Percentiles rank a stretch among this genome's conserved stretches.
Evolutionary conservation across 2,113 vertebrate species (phyloP).

Genomic region (Cricetomys ansorgei): DNA sequence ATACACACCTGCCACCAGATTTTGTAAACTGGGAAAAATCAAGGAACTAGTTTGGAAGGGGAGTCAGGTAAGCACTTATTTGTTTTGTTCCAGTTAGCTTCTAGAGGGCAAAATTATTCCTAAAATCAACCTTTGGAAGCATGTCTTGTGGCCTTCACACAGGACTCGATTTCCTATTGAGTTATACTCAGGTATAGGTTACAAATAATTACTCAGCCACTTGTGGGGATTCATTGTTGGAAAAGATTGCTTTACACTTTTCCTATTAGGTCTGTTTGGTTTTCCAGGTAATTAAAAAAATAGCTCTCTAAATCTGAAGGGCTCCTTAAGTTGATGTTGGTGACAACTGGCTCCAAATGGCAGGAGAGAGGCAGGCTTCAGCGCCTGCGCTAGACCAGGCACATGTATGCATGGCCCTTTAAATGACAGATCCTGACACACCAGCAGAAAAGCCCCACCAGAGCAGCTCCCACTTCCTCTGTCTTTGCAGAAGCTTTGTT

Average conservation of each 20-base stretch:
- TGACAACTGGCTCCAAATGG: too few relatives aligned
- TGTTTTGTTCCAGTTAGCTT: not conserved
- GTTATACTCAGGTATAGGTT: slow-evolving; percentile 37
- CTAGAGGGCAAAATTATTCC: not conserved
- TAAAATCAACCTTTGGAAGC: not conserved
- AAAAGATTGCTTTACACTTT: slow-evolving; percentile 26
- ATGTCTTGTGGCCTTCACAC: not conserved
- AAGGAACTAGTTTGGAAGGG: slow-evolving; percentile 9
- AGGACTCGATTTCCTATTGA: not conserved
- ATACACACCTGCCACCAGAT: not conserved
- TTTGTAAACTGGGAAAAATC: not conserved
- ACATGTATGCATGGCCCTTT: too few relatives aligned
- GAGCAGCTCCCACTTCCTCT: too few relatives aligned
- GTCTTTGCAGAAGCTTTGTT: too few relatives aligned
- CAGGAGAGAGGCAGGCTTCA: too few relatives aligned
- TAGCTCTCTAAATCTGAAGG: not conserved
- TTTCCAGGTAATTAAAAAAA: not conserved
- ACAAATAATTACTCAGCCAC: not conserved
- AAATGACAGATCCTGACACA: too few relatives aligned
- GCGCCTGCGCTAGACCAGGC: too few relatives aligned
- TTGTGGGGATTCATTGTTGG: not conserved
- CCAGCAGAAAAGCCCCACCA: too few relatives aligned
- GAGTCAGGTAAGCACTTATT: not conserved
- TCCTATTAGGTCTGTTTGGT: not conserved
- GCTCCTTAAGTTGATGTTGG: not conserved